A percentile compares a stretch with the other conserved stretches of the same genome.
Conservation (phyloP, 2,888 invertebrate genomes). For the Dolichomitus sp. region DNA sequence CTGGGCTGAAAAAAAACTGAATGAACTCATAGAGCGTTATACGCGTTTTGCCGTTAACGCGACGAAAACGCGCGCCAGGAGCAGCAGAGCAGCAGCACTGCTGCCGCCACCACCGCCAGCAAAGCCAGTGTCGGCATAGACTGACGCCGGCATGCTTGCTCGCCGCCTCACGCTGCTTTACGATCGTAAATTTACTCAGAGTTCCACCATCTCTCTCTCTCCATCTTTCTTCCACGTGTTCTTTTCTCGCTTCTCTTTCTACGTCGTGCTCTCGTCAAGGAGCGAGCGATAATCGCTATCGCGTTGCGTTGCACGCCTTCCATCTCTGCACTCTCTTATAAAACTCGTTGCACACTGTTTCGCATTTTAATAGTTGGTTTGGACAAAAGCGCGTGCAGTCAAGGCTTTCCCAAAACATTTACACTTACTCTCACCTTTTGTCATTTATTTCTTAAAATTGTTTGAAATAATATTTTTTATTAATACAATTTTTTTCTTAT, state of each 20-base stretch:
- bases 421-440: not conserved
- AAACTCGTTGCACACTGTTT: slow-evolving; percentile 43
- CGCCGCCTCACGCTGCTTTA: slow-evolving; percentile 69
- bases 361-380: slow-evolving; percentile 59
- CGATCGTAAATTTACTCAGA: slow-evolving; percentile 73
- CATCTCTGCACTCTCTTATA: slow-evolving; percentile 24
- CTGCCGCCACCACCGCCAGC: not conserved
- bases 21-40: slow-evolving; percentile 58
- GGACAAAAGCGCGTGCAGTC: slow-evolving; percentile 6
- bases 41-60: slow-evolving; percentile 55
- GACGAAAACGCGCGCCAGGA: slow-evolving; percentile 50
- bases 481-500: no score
- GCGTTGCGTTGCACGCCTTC: slow-evolving; percentile 68
- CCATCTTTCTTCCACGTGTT: slow-evolving; percentile 24
- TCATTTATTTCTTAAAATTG: not conserved
- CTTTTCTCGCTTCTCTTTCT: slow-evolving; percentile 30
- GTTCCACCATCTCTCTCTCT: slow-evolving; percentile 47
- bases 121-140: slow-evolving; percentile 24
- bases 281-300: slow-evolving; percentile 73
- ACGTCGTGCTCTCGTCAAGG: slow-evolving; percentile 57
- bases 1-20: slow-evolving; percentile 52
- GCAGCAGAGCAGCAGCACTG: slow-evolving; percentile 14
- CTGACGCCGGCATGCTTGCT: slow-evolving; percentile 49
- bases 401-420: not conserved
- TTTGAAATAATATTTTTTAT: no score